Base-by-base conservation (phyloP, 2,888 invertebrate species). In the Dexiosoma caninum region DNA sequence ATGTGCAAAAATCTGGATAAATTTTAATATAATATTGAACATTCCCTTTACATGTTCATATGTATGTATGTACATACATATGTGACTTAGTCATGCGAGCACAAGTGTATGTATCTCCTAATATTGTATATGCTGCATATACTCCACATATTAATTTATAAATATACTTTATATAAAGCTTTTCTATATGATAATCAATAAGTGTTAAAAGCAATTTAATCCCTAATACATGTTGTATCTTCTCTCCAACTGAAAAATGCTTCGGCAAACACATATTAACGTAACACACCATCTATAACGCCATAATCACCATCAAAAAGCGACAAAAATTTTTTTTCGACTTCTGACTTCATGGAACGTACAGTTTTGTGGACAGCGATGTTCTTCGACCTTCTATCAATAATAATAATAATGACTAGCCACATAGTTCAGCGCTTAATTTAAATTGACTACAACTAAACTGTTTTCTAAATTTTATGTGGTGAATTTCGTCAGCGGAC, bases 41-140 rank as follows among this genome's bases (percentile, higher is more conserved):
- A 14, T 23, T 64, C 27, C 10, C 14, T 12, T 32, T 53, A 19
- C n/a, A 30, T 42, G n/a, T n/a, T n/a, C n/a, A n/a, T n/a, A n/a
- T n/a, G n/a, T n/a, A n/a, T n/a, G n/a, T n/a, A n/a, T n/a, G n/a
- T n/a, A 16, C 8, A 16, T 21, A 21, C 6, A 32, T 35, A 44
- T 44, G 21, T 62, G 53, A 21, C 64, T 64, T 37, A 57, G 8
- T 57, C 64, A 57, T 64, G 44, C 37, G 55, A 57, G 74, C 64
- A 64, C 64, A 74, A 74, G 74, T 74, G 74, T 74, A 74, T 32
- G 53, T 72, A 72, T 21, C 9, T 27, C 6, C 14, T 40, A 30
- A 21, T 35, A n/a, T n/a, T n/a, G n/a, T n/a, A 49, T 67, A 67
- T 67, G n/a, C 27, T 10, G 30, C 14, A 60, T 32, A 60, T 12